Evolutionary conservation across 1,140 invertebrate genomes (phyloP).

Genomic region (Teleopsis dalmanni): DNA sequence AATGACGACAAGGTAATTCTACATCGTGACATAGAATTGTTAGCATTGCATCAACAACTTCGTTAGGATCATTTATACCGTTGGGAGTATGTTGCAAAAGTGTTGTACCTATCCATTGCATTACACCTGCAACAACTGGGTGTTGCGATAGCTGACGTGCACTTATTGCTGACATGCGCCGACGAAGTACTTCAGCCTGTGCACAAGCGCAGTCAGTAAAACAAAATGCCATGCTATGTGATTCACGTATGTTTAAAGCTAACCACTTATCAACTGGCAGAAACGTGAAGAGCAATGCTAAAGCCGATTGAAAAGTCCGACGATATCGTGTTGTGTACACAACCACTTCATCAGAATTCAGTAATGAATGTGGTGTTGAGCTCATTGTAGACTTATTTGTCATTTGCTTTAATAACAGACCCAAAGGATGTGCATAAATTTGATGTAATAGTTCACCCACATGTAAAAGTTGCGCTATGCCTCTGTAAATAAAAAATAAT

Average conservation of each 20-base stretch:
- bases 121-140: constrained; percentile 53
- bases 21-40: constrained; percentile 78
- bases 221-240: constrained; percentile 77
- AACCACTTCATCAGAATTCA: constrained; percentile 55
- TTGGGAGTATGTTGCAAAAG: constrained; percentile 57
- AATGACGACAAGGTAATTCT: constrained; percentile 60
- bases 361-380: constrained; percentile 28
- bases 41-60: constrained; percentile 71
- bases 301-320: constrained; percentile 80
- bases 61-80: constrained; percentile 55
- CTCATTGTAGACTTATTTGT: constrained; percentile 10
- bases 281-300: constrained; percentile 71
- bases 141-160: constrained; percentile 43
- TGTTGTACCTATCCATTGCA: constrained; percentile 52
- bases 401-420: constrained; percentile 40
- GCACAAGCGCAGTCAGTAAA: constrained; percentile 74
- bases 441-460: constrained; percentile 64
- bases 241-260: constrained; percentile 51
- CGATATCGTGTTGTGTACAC: constrained; percentile 76
- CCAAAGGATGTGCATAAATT: constrained; percentile 57
- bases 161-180: constrained; percentile 19
- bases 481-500: constrained; percentile 28
- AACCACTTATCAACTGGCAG: constrained; percentile 51
- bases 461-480: constrained; percentile 66
- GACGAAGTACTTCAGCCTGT: constrained; percentile 52